phyloP scores from a whole-genome alignment of 2,797 vertebrate genomes.

The Staurois parvus region DNA sequence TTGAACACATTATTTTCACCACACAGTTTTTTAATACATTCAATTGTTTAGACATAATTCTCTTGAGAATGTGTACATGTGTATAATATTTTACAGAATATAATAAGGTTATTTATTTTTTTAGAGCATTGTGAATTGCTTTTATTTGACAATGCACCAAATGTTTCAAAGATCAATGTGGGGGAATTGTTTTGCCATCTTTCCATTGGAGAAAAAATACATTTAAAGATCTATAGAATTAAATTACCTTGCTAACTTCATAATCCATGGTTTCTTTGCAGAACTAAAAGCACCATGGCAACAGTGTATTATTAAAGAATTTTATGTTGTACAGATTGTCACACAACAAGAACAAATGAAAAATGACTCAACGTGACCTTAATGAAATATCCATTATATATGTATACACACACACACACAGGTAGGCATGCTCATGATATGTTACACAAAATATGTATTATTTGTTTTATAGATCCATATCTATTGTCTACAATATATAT shows the following conservation, averaged over 20 bases:
- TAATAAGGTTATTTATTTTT: no score
- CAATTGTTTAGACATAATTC: no score
- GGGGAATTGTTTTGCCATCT: not conserved
- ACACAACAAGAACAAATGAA: constrained; percentile 50
- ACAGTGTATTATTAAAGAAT: constrained; percentile 56
- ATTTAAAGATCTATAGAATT: constrained; percentile 42
- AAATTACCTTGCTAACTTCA: constrained; percentile 61
- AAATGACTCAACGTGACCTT: constrained; percentile 58
- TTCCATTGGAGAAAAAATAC: constrained; percentile 18
- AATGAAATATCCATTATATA: constrained; percentile 49
- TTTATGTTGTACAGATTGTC: constrained; percentile 59
- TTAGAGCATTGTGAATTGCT: no score
- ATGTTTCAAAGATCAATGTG: not conserved
- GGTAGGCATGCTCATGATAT: not conserved
- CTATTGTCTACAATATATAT: no score
- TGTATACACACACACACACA: not conserved
- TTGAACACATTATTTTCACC: no score
- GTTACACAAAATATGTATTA: no score
- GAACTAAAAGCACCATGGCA: constrained; percentile 53
- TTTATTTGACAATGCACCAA: not conserved
- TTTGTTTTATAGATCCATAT: no score
- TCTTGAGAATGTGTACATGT: no score
- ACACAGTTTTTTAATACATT: no score
- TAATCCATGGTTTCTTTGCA: constrained; percentile 50
- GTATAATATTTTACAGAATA: no score